Evolutionary conservation across 2,113 vertebrate species (phyloP).

Genomic region (Lampris incognitus): DNA sequence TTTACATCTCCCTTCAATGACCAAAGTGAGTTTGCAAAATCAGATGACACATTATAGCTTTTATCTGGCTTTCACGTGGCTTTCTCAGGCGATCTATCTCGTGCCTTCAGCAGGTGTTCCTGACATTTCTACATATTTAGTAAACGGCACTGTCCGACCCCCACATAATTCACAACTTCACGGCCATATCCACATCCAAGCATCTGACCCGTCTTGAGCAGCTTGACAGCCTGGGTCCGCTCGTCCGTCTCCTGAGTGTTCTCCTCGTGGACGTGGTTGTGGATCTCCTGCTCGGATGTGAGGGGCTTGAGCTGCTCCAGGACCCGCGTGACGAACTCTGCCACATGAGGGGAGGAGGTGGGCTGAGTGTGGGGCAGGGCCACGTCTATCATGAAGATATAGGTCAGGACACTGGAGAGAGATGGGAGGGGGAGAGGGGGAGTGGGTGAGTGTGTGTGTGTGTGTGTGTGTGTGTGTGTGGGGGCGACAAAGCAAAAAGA

Average conservation of each 20-base stretch:
- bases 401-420: conserved; percentile 91
- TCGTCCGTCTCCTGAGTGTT: conserved; percentile 92
- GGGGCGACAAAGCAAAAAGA: conserved; percentile 27
- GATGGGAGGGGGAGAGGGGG: not conserved
- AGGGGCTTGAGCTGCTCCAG: conserved; percentile 91
- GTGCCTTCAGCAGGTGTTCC: not conserved
- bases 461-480: not conserved
- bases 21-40: conserved; percentile 29
- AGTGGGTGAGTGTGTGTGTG: not conserved
- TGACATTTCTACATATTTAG: not conserved
- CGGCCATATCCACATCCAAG: conserved; percentile 25
- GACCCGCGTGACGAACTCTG: conserved; percentile 90
- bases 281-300: conserved; percentile 93
- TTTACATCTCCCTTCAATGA: not conserved
- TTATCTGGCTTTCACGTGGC: conserved; percentile 19
- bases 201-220: conserved; percentile 94
- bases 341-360: conserved; percentile 91
- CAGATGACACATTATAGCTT: conserved; percentile 1
- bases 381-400: conserved; percentile 99
- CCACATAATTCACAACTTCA: conserved; percentile 26
- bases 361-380: conserved; percentile 90
- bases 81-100: conserved; percentile 5
- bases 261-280: conserved; percentile 96
- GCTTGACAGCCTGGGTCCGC: conserved; percentile 96
- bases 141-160: not conserved